Base-by-base conservation (phyloP, 2,113 vertebrate species). In the Siniperca knerii region DNA sequence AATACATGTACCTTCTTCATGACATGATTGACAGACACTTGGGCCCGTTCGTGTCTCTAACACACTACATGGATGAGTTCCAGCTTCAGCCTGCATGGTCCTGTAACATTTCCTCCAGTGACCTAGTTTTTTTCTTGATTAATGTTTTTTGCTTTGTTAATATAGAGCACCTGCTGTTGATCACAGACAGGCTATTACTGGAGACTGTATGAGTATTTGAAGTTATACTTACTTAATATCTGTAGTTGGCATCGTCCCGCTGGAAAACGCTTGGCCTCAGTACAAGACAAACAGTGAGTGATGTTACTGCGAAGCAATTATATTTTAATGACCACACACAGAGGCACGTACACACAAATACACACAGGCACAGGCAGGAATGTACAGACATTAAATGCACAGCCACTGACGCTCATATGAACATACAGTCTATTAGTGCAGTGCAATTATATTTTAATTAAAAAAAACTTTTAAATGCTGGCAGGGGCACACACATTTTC, bases 151-250 rank as follows among this genome's bases (percentile, higher is more conserved):
- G 40, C 61, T 61, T 50, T 85, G 67, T 62, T 66, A 67, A 5
- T 60, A 6, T 29, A 37, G 68, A 87, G 77, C 74, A 73, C 74
- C 84, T 81, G 84, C 80, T 87, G 88, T 66, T 83, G 61, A 86
- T 84, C 71, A 86, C 68, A 89, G 61, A 40, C 65, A 23, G 44
- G 1, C 16, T 75, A 42, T 83, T 61, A 77, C 86, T 65, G 77
- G 65, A 85, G n/a, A 46, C 54, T 42, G 6, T 55, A 11, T 76
- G 57, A 69, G 68, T 89, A 68, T 88, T 73, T 86, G 68, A 65
- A 86, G 81, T 75, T 46, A 9, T 29, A 29, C 29, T 29, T 33
- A 80, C 75, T 84, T 79, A 82, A 85, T 89, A 86, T 79, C 75
- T 68, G 25, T 15, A 48, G 64, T 52, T 81, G 75, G 80, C 75